Evolutionary conservation across 30 jellyfish, hydroid and myxozoan species (phyloP), one percentile per base, ranked within the genome.

Genomic region (Aurelia sp.): DNA sequence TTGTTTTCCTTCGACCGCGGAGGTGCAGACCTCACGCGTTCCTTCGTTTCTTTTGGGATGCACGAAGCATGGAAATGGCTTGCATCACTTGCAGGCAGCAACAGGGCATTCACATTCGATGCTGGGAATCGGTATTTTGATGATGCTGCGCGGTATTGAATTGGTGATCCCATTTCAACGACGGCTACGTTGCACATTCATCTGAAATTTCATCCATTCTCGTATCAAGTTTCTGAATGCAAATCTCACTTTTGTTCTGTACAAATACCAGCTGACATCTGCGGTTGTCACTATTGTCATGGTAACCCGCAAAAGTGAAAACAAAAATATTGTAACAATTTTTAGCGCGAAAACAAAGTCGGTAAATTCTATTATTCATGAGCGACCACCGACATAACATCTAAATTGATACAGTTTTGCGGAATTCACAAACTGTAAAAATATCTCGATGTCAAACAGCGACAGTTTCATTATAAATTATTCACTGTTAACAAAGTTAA

Each of bases 11-110:
- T 74, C 13, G 90, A n/a, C 51, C 92, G 70, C 76, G 97, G 95
- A 53, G 97, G 97, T 11, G 97, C 97, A 19, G 97, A 91, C 58
- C 74, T 84, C 10, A 84, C 86, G 27, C 97, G 88, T 52, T 91
- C 97, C 77, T 60, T 91, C 47, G 91, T 77, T 38, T 91, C 97
- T 63, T 84, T 91, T 27, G 97, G 96, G 27, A 91, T 67, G 73
- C 97, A 91, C n/a, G 92, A 44, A 19, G 87, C 74, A 55, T 91
- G 97, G 69, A 82, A 91, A 21, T 63, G 89, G 74, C 88, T 91
- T 22, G 76, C 20, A n/a, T 44, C 55, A 1, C 86, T 21, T 21
- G 85, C 71, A 19, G 78, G 89, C 5, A 76, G 82, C 53, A 81
- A 76, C 38, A 84, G 51, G 38, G 96, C 74, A 55, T 76, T 83